Evolutionary conservation across 2,888 invertebrate genomes (phyloP), one percentile per base, ranked within the genome.

Genomic region (Andrena fulva): DNA sequence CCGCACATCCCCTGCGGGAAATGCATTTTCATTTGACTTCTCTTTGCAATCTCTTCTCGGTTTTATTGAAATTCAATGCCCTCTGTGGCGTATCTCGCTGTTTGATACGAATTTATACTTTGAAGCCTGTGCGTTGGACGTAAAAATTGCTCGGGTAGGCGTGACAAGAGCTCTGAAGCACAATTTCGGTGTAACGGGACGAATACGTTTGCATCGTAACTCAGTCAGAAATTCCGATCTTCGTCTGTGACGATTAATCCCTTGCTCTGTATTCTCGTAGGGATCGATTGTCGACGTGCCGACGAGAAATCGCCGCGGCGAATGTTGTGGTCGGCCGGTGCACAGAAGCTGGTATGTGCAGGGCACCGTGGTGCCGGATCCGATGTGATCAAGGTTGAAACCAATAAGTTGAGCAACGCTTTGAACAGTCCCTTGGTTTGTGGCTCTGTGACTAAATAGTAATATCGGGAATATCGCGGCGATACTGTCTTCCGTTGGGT

Each of bases 391-490:
- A 87, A 87, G 77, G 77, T 42, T 76, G 79, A 73, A 85, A 84
- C 87, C 89, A 87, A 89, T 90, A 89, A 89, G 87, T 90, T 85
- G 82, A 78, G 72, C 81, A 76, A 76, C 81, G 85, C 89, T 89
- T 89, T 88, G 89, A 88, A 88, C 87, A 66, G 72, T 77, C 80
- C 72, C 75, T 78, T 81, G 77, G 80, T 80, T 85, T 87, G 87
- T 64, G 89, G 90, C 79, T 83, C 86, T 83, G 84, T 76, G 85
- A 85, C 87, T 88, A 90, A 90, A 89, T 85, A 89, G 90, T 89
- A 89, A 90, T 90, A 90, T 90, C 87, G 85, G 68, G 85, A 84
- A 87, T 87, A 76, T 81, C 86, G 71, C 80, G 75, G 27, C 54
- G 33, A 64, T 35, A 31, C 48, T 20, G 8, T 60, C 54, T 35